Evolutionary conservation across 2,113 vertebrate species (phyloP).

Genomic region (Antechinus flavipes): DNA sequence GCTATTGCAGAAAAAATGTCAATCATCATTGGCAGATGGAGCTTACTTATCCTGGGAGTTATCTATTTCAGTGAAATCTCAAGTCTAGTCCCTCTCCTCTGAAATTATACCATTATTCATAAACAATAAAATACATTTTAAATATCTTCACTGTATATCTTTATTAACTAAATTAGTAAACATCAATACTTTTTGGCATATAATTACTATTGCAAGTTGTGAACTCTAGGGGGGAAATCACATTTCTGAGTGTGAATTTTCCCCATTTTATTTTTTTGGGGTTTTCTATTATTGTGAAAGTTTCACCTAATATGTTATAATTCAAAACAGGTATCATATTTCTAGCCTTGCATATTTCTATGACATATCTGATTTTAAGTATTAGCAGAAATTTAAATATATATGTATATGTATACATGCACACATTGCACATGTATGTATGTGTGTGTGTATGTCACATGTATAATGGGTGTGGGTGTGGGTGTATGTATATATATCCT

Average conservation of each 20-base stretch:
- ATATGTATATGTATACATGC: background rate
- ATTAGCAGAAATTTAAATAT: slow-evolving; percentile 9
- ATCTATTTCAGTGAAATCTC: background rate
- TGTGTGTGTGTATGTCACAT: background rate
- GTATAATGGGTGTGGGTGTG: background rate
- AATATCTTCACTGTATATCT: slow-evolving; percentile 46
- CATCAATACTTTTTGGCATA: slow-evolving; percentile 14
- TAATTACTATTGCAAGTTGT: background rate
- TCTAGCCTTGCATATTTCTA: slow-evolving; percentile 30
- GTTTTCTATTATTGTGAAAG: slow-evolving; percentile 15
- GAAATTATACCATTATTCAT: slow-evolving; percentile 35
- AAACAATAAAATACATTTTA: slow-evolving; percentile 47
- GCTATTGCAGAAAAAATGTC: background rate
- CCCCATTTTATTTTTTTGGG: slow-evolving; percentile 21
- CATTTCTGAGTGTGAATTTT: background rate
- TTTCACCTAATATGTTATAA: slow-evolving; percentile 3
- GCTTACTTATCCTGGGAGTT: background rate
- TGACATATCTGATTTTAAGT: slow-evolving; percentile 23
- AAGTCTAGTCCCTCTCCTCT: background rate
- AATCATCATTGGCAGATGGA: background rate
- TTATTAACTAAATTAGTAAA: slow-evolving; percentile 7
- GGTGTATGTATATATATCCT: background rate
- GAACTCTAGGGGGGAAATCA: background rate
- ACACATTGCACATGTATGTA: background rate
- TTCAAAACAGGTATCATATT: slow-evolving; percentile 29